A percentile compares a stretch with the other conserved stretches of the same genome.
phyloP scores from a whole-genome alignment of 2,888 invertebrate species.

The Cosmia pyralina region DNA sequence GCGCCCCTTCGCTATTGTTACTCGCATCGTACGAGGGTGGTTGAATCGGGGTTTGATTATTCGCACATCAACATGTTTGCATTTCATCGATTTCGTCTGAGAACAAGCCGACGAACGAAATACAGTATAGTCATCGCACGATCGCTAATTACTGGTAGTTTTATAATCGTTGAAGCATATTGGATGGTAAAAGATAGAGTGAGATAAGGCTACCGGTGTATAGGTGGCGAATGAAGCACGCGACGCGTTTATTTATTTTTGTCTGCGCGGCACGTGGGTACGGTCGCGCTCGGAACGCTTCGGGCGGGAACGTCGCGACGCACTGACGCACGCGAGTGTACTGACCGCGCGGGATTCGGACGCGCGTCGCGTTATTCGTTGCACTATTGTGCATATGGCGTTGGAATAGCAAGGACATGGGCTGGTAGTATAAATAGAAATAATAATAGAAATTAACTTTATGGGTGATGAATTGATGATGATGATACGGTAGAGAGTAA shows the following conservation, averaged over 20 bases:
- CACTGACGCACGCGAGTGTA: slow-evolving; percentile 86
- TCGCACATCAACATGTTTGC: slow-evolving; percentile 88
- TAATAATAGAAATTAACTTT: slow-evolving; percentile 30
- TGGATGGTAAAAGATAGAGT: slow-evolving; percentile 32
- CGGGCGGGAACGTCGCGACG: slow-evolving; percentile 78
- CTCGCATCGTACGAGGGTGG: slow-evolving; percentile 78
- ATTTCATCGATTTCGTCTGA: slow-evolving; percentile 84
- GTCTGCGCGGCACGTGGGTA: slow-evolving; percentile 78
- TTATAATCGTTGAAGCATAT: slow-evolving; percentile 44
- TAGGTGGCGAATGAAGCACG: slow-evolving; percentile 51
- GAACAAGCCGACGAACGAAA: slow-evolving; percentile 57
- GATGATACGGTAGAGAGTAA: slow-evolving; percentile 11
- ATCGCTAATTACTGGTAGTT: slow-evolving; percentile 30
- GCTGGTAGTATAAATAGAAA: too few relatives aligned
- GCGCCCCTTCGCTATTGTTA: slow-evolving; percentile 82
- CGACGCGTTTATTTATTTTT: slow-evolving; percentile 78
- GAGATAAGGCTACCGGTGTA: slow-evolving; percentile 60
- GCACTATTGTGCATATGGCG: slow-evolving; percentile 80
- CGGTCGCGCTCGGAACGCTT: slow-evolving; percentile 67
- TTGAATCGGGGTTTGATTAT: slow-evolving; percentile 85
- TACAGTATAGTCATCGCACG: slow-evolving; percentile 5
- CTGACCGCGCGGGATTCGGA: slow-evolving; percentile 85
- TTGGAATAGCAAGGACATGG: slow-evolving; percentile 81
- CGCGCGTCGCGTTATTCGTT: slow-evolving; percentile 77
- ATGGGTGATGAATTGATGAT: slow-evolving; percentile 8